Percentiles rank a stretch among this genome's conserved stretches.
Conservation (phyloP, 92 coral and sea anemone species). For the Paragorgia papillata region DNA sequence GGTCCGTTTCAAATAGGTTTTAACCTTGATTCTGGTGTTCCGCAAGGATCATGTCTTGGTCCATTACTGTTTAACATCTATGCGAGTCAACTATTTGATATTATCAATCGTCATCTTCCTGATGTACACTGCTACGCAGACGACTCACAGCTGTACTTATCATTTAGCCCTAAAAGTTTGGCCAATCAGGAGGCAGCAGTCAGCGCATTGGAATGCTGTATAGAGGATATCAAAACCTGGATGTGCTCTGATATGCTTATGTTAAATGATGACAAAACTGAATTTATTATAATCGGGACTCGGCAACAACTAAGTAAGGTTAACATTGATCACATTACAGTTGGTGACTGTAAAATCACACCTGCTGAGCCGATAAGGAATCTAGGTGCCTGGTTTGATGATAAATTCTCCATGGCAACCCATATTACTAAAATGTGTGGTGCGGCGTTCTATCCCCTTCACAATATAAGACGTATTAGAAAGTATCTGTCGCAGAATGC, state of each 20-base stretch:
- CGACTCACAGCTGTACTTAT: conserved; percentile 16
- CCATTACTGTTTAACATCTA: conserved; percentile 44
- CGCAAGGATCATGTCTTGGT: conserved; percentile 52
- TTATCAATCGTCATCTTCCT: conserved; percentile 44
- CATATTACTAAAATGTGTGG: too few relatives aligned
- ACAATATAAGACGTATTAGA: too few relatives aligned
- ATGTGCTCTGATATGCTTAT: neutral
- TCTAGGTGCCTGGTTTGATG: too few relatives aligned
- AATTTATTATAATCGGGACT: conserved; percentile 20
- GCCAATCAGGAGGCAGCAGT: conserved; percentile 8
- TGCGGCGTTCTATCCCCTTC: too few relatives aligned
- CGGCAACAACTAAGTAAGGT: conserved; percentile 13
- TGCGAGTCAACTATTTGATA: conserved; percentile 47
- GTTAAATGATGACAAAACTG: conserved; percentile 19
- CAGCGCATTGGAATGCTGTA: conserved; percentile 1
- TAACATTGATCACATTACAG: conserved; percentile 8
- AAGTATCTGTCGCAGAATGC: too few relatives aligned
- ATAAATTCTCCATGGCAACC: too few relatives aligned
- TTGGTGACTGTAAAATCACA: conserved; percentile 7
- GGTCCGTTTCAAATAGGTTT: conserved; percentile 32
- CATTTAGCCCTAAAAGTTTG: conserved; percentile 19
- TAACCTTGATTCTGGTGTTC: conserved; percentile 50
- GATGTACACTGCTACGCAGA: conserved; percentile 48
- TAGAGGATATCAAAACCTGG: neutral
- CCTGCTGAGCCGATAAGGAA: conserved; percentile 9